Evolutionary conservation across 2,113 vertebrate genomes (phyloP).

Genomic region (Enhydra lutris): DNA sequence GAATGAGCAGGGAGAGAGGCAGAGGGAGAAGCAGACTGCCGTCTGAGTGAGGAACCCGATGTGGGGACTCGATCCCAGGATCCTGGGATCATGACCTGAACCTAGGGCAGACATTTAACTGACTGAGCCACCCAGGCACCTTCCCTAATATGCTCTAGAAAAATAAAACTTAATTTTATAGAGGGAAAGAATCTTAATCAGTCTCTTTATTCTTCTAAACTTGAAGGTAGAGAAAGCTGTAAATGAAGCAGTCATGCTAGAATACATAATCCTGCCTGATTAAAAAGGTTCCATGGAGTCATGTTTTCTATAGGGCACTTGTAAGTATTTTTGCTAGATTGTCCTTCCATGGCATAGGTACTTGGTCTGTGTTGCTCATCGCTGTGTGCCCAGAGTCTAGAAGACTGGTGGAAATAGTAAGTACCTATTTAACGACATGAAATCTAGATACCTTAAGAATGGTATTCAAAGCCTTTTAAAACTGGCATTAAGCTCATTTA

Average conservation of each 20-base stretch:
- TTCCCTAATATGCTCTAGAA: not conserved
- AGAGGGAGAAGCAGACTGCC: no score
- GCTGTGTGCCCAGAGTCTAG: not conserved
- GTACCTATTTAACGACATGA: not conserved
- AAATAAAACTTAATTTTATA: constrained; percentile 26
- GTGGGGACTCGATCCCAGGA: no score
- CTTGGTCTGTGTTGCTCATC: not conserved
- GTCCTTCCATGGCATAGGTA: not conserved
- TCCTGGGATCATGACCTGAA: no score
- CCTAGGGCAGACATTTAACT: no score
- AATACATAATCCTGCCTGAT: not conserved
- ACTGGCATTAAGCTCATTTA: not conserved
- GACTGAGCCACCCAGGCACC: no score
- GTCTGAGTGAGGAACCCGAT: no score
- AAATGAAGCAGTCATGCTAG: not conserved
- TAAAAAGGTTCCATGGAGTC: not conserved
- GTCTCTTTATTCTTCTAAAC: not conserved
- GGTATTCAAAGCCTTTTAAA: not conserved
- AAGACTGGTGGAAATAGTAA: not conserved
- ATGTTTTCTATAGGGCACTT: not conserved
- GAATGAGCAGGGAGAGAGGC: no score
- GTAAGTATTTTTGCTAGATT: not conserved
- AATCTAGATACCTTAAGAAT: not conserved
- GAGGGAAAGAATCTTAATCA: not conserved
- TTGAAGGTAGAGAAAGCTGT: not conserved